phyloP scores from a whole-genome alignment of 2,113 vertebrate species.

The Ailurus styani region DNA sequence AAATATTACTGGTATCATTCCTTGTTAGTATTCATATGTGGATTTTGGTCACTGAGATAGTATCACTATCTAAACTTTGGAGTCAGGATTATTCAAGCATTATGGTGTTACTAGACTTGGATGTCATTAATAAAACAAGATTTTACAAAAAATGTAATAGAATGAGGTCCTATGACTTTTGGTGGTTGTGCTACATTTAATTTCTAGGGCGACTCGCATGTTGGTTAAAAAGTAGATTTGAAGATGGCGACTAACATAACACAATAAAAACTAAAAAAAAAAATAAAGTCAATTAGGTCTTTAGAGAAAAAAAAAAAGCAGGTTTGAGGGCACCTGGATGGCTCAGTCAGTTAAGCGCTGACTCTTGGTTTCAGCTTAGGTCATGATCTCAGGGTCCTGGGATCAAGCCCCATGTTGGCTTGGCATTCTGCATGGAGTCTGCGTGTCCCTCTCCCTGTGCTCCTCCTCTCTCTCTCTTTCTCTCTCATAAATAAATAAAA shows the following conservation, averaged over 20 bases:
- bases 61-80: neutral
- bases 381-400: neutral
- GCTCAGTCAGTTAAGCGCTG: neutral
- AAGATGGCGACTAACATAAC: neutral
- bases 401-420: neutral
- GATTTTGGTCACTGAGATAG: neutral
- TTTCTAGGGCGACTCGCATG: accelerated
- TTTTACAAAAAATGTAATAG: neutral
- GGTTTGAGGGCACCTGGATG: neutral
- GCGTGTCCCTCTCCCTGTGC: neutral
- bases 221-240: neutral
- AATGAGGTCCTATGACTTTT: neutral
- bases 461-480: neutral
- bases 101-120: neutral
- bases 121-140: neutral
- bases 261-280: too few species aligned
- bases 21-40: neutral
- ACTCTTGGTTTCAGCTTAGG: neutral
- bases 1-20: neutral
- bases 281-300: too few species aligned
- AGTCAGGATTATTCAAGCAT: neutral
- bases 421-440: neutral
- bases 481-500: neutral
- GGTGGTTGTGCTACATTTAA: neutral
- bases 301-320: too few species aligned